Percentiles rank a stretch among this genome's conserved stretches.
These are phyloP conservation scores for Phalacrocorax pelagicus DNA, from an alignment of 2,113 vertebrate species.

Conservation along the genomic window DNA sequence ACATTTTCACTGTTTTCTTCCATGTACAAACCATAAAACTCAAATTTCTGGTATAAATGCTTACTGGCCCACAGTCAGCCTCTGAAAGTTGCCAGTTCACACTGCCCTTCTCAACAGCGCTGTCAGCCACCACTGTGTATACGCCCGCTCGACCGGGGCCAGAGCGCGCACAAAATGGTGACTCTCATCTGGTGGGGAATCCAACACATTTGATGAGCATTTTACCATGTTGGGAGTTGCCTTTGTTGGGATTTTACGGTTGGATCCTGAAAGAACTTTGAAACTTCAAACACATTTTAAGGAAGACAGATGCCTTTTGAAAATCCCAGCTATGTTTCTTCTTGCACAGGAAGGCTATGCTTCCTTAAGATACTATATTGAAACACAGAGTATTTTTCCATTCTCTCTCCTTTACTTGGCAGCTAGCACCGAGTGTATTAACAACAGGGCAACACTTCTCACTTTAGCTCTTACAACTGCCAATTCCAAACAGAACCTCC, in stretches of 20 bases:
- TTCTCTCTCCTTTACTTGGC: not conserved
- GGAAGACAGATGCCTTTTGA: not conserved
- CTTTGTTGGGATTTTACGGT: not conserved
- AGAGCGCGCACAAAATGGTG: not conserved
- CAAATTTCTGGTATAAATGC: not conserved
- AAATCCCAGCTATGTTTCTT: not conserved
- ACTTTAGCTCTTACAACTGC: not conserved
- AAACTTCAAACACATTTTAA: not conserved
- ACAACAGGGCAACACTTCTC: not conserved
- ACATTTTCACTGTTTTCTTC: not conserved
- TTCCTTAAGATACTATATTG: not conserved
- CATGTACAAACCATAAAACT: not conserved
- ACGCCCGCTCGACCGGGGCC: not conserved
- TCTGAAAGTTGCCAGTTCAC: not conserved
- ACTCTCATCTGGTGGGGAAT: not conserved
- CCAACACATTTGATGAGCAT: not conserved
- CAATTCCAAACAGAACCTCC: not conserved
- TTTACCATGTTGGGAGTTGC: not conserved
- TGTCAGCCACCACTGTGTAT: not conserved
- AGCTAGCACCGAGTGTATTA: not conserved
- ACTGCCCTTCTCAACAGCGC: not conserved
- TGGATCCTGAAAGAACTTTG: not conserved
- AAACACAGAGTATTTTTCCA: not conserved
- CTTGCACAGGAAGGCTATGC: fast-evolving
- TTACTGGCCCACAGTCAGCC: not conserved